Percentiles rank a stretch among this genome's conserved stretches.
Conservation (phyloP, 1,140 invertebrate genomes). For the Marisa cornuarietis region DNA sequence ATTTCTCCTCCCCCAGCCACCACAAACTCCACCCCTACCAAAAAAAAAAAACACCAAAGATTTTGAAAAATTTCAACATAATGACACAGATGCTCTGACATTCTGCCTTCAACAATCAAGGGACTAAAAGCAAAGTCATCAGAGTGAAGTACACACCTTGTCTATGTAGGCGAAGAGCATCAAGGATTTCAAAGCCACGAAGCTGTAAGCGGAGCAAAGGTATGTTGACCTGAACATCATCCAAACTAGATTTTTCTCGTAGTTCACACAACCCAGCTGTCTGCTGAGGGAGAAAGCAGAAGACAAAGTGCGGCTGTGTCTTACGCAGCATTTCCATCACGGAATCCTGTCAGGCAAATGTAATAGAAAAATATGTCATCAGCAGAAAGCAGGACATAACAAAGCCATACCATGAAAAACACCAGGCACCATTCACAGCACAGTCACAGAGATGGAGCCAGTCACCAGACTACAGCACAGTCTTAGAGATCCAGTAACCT, state of each 20-base stretch:
- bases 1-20: too few species aligned
- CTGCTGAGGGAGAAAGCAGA: slow-evolving; percentile 86
- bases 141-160: slow-evolving; percentile 71
- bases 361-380: too few species aligned
- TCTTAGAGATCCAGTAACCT: too few species aligned
- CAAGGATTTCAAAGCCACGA: slow-evolving; percentile 87
- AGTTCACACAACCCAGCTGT: slow-evolving; percentile 74
- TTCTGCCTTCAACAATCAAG: too few species aligned
- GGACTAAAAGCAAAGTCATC: neutral
- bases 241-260: slow-evolving; percentile 52
- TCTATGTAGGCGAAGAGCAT: slow-evolving; percentile 88
- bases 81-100: neutral
- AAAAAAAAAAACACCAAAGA: neutral
- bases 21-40: too few species aligned
- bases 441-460: too few species aligned
- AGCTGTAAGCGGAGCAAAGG: slow-evolving; percentile 88
- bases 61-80: neutral
- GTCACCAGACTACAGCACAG: too few species aligned
- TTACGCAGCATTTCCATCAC: slow-evolving; percentile 87
- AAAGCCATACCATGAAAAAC: too few species aligned
- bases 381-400: too few species aligned
- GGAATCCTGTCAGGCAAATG: slow-evolving; percentile 73
- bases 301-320: slow-evolving; percentile 85
- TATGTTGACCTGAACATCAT: slow-evolving; percentile 82
- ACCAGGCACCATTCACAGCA: too few species aligned